Evolutionary conservation across 1,140 invertebrate genomes (phyloP).

Genomic region (Drosophila neocordata): DNA sequence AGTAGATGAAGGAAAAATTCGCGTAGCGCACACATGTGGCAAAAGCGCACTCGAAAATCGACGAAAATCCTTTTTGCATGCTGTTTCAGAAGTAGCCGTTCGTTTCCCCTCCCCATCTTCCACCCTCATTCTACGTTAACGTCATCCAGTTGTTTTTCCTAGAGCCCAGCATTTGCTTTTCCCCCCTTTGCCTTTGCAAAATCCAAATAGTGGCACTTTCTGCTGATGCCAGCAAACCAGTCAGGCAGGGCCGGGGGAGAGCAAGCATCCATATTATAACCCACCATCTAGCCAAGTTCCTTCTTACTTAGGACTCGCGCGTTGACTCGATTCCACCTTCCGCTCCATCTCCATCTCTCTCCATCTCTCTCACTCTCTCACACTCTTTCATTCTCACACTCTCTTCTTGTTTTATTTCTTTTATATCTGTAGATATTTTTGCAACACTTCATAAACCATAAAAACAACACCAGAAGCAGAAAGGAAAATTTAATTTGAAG

Average conservation of each 20-base stretch:
- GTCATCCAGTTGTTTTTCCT: too few relatives aligned
- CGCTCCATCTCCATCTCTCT: not conserved
- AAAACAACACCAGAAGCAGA: constrained; percentile 51
- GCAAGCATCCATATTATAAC: too few relatives aligned
- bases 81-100: constrained; percentile 66
- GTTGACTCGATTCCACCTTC: constrained; percentile 1
- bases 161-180: not conserved
- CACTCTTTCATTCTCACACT: not conserved
- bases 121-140: too few relatives aligned
- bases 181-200: constrained; percentile 22
- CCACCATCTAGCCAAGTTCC: constrained; percentile 7
- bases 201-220: constrained; percentile 56
- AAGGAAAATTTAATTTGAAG: constrained; percentile 71
- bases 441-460: constrained; percentile 79
- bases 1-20: constrained; percentile 19
- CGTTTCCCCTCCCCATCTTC: not conserved
- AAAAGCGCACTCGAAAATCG: constrained; percentile 66
- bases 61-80: constrained; percentile 79
- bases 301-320: constrained; percentile 1
- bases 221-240: constrained; percentile 55
- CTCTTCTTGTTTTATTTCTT: constrained; percentile 36
- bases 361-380: too few relatives aligned
- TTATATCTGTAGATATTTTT: constrained; percentile 66
- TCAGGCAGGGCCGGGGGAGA: not conserved
- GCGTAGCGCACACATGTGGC: constrained; percentile 69